Evolutionary conservation across 2,113 vertebrate species (phyloP), one percentile per base, ranked within the genome.

Genomic region (Cairina moschata): DNA sequence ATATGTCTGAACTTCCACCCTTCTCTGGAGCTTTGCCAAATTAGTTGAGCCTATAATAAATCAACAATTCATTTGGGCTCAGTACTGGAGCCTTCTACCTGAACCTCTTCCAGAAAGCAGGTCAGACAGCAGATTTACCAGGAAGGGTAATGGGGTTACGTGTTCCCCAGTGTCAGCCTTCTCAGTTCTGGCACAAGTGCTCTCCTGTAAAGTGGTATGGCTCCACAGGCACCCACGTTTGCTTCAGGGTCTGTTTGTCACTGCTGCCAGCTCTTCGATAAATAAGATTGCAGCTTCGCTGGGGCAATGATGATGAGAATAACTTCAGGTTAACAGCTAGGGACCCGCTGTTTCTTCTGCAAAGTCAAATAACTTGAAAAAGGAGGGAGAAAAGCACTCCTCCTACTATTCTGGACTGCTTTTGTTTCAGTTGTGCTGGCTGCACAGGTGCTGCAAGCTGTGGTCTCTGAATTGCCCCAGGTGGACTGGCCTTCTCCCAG

Each of bases 51-150:
- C 26, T 65, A 11, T 68, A 74, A 88, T 93, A 75, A 95, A 95
- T 93, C 54, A 91, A 26, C 2, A 65, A 28, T 73, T 66, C 83
- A 60, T 86, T 60, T 66, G 83, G 83, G 62, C 52, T 82, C 40
- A 17, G 8, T 60, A 22, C 44, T 72, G 77, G 48, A 82, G 72
- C 29, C 20, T 87, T 50, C 72, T 92, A 50, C 52, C 32, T 72
- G 74, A 91, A 36, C 17, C 29, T 86, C 13, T 84, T 84, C 66
- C 77, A 95, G 66, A 78, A 95, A 93, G 10, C 46, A 31, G 83
- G 77, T 84, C 86, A 91, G 75, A 28, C 9, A 2, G 62, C 74
- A 91, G 62, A 40, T 40, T 81, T 48, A 36, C 52, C 58, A 29
- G 89, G 81, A 87, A 82, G 71, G 81, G 26, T 60, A 79, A 65